A percentile compares a stretch with the other conserved stretches of the same genome.
Evolutionary conservation across 2,797 vertebrate species (phyloP).

Genomic region (Galaxias olidus): DNA sequence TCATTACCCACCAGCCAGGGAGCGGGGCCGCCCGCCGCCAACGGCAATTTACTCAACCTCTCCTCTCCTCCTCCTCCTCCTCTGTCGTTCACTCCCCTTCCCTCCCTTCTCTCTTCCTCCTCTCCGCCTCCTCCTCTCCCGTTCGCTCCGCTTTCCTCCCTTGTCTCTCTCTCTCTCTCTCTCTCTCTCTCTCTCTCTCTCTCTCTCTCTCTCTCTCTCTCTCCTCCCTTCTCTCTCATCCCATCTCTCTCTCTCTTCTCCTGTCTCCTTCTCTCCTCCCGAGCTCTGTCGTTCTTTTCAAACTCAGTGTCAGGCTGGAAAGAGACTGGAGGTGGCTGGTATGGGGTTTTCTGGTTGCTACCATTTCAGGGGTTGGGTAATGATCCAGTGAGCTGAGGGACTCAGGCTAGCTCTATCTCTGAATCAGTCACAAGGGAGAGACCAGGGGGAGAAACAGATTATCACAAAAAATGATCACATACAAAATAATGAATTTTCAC

Average conservation of each 20-base stretch:
- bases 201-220: slow-evolving; percentile 61
- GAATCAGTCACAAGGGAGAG: too few relatives aligned
- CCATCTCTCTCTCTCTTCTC: slow-evolving; percentile 23
- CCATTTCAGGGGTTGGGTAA: too few relatives aligned
- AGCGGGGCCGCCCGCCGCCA: slow-evolving; percentile 80
- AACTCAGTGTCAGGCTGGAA: neutral
- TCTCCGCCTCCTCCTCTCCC: neutral
- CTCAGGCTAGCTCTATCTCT: too few relatives aligned
- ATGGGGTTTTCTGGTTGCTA: too few relatives aligned
- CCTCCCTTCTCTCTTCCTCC: slow-evolving; percentile 27
- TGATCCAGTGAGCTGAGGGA: too few relatives aligned
- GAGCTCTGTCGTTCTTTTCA: slow-evolving; percentile 41
- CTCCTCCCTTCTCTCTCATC: slow-evolving; percentile 52
- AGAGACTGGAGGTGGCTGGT: neutral
- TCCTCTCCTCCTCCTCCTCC: slow-evolving; percentile 62
- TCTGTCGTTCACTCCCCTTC: slow-evolving; percentile 15
- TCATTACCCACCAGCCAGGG: slow-evolving; percentile 82
- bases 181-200: neutral
- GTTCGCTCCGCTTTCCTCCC: neutral
- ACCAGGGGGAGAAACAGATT: too few relatives aligned
- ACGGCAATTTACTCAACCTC: slow-evolving; percentile 77
- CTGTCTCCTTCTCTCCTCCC: neutral
- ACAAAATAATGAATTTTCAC: too few relatives aligned
- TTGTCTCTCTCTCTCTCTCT: neutral
- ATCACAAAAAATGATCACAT: too few relatives aligned